Evolutionary conservation across 2,113 vertebrate genomes (phyloP).

Genomic region (Scytalopus superciliaris): DNA sequence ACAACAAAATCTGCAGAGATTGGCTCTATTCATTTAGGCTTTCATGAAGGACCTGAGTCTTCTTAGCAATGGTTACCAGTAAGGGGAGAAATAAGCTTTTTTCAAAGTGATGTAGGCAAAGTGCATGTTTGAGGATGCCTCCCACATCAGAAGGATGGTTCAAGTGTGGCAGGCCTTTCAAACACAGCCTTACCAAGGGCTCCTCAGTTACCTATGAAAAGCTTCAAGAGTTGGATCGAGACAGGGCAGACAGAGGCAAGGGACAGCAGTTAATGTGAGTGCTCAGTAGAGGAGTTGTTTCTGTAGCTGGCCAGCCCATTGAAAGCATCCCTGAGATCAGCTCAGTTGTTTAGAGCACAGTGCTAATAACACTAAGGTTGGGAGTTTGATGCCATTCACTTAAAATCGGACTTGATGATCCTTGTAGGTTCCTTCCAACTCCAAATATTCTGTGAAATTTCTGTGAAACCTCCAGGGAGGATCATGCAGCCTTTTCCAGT

Average conservation of each 20-base stretch:
- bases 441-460: background rate
- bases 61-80: constrained; percentile 50
- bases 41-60: constrained; percentile 39
- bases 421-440: background rate
- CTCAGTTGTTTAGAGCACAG: background rate
- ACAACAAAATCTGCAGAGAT: constrained; percentile 45
- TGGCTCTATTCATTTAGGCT: constrained; percentile 67
- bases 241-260: background rate
- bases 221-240: background rate
- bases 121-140: background rate
- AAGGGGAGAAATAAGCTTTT: constrained; percentile 24
- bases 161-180: background rate
- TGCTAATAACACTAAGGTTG: background rate
- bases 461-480: background rate
- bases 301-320: background rate
- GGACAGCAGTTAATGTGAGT: background rate
- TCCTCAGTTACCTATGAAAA: background rate
- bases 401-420: background rate
- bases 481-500: background rate
- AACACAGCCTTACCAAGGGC: background rate
- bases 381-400: background rate
- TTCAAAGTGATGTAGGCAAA: background rate
- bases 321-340: background rate
- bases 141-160: background rate
- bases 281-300: background rate